Evolutionary conservation across 1,140 invertebrate species (phyloP), one percentile per base, ranked within the genome.

Genomic region (Gryllus bimaculatus): DNA sequence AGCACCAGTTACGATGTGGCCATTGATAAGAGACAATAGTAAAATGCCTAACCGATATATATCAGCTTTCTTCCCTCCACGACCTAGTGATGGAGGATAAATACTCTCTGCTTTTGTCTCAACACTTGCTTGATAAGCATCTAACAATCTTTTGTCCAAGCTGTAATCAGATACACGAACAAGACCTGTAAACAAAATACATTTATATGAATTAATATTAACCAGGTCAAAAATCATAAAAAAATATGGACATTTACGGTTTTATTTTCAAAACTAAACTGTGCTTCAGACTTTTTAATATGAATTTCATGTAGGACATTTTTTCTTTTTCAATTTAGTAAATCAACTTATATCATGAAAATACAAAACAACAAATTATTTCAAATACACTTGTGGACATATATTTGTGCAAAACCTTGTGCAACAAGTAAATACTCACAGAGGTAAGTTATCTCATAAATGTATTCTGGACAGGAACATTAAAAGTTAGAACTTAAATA

Each of bases 111-210:
- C 83, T 75, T 84, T 84, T 79, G 84, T 80, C 83, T 78, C 79
- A 83, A 80, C 78, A 78, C 80, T 74, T 47, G 78, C 48, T 47
- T 82, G 81, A 82, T 86, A 86, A 82, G 89, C 85, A 79, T 91
- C 89, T 26, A 86, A 86, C 74, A 93, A 80, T 83, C 90, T 87
- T 85, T 89, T 90, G 75, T 94, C 90, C 74, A 95, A 84, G 77
- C 92, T 92, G 84, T 91, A 95, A 85, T 94, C 92, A 8, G 89
- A 88, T 47, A 95, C 82, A 83, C 89, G 89, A 47, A 92, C 85
- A 47, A 83, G 78, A 48, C 88, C 86, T 87, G 77, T 74, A 18
- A 8, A 74, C 66, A 74, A 75, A 73, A 48, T 47, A 75, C 47
- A 47, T 18, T 39, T 49, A 81, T 18, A 73, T 20, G 75, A 75